Conservation (phyloP, 2,888 invertebrate species). For the Pollenia labialis region DNA sequence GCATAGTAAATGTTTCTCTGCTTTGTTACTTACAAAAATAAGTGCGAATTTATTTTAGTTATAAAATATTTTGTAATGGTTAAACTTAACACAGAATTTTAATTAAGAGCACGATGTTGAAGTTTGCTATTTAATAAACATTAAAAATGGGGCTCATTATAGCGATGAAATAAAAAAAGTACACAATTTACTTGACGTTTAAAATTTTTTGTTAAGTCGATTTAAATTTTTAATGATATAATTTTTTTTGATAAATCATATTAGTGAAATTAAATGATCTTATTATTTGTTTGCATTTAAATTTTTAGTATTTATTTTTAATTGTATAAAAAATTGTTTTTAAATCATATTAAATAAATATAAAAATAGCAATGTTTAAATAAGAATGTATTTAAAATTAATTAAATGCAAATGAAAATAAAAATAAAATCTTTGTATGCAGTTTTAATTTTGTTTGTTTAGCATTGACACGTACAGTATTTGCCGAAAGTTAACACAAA, state of each 20-base stretch:
- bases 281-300: neutral
- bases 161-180: no score
- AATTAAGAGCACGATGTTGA: no score
- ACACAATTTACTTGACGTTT: no score
- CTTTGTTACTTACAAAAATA: neutral
- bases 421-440: neutral
- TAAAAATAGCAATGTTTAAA: neutral
- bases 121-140: no score
- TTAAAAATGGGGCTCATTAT: no score
- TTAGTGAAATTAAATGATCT: no score
- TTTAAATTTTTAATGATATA: no score
- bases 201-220: no score
- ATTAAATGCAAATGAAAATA: slow-evolving; percentile 25
- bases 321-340: neutral
- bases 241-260: no score
- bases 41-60: neutral
- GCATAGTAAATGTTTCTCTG: neutral
- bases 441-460: neutral
- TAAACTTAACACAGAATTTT: no score
- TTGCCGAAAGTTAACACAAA: neutral
- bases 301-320: neutral
- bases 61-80: neutral
- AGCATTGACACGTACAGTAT: neutral
- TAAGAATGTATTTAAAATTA: slow-evolving; percentile 27
- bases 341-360: neutral